These are phyloP conservation scores for Tortricodes alternella DNA, from an alignment of 2,888 invertebrate species.

Conservation along the genomic window DNA sequence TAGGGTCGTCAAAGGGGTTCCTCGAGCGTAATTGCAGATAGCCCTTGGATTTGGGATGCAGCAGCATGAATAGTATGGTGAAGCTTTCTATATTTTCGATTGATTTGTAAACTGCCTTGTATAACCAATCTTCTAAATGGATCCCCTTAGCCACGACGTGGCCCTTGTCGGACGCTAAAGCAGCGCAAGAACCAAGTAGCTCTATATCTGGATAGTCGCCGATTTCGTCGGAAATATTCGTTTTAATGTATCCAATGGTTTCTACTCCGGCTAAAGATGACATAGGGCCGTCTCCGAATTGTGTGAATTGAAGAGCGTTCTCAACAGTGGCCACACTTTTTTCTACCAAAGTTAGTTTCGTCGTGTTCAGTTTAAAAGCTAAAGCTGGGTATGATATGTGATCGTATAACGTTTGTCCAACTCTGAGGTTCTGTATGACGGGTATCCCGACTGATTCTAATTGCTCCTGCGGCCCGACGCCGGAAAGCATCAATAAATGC, in stretches of 20 bases:
- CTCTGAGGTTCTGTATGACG: slow-evolving; percentile 84
- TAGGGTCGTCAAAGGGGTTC: slow-evolving; percentile 85
- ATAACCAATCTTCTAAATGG: slow-evolving; percentile 65
- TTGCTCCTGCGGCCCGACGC: slow-evolving; percentile 85
- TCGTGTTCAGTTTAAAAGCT: slow-evolving; percentile 77
- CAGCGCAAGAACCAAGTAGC: slow-evolving; percentile 81
- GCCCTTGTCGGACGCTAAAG: slow-evolving; percentile 82
- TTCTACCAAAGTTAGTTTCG: slow-evolving; percentile 56
- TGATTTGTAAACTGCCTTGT: slow-evolving; percentile 64
- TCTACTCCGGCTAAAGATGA: slow-evolving; percentile 82
- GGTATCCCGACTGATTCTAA: slow-evolving; percentile 82
- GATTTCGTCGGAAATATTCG: slow-evolving; percentile 77
- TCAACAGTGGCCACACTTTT: slow-evolving; percentile 54
- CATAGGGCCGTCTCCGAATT: slow-evolving; percentile 77
- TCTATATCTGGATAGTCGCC: slow-evolving; percentile 86
- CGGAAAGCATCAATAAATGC: slow-evolving; percentile 87
- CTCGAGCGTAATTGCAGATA: slow-evolving; percentile 83
- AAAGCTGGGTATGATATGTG: slow-evolving; percentile 85
- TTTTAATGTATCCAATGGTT: slow-evolving; percentile 83
- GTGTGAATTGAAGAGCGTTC: slow-evolving; percentile 59
- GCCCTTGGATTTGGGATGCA: slow-evolving; percentile 86
- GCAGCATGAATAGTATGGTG: slow-evolving; percentile 77
- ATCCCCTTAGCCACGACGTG: slow-evolving; percentile 64
- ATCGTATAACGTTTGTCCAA: slow-evolving; percentile 86
- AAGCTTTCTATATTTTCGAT: slow-evolving; percentile 72